Conservation (phyloP, 2,113 vertebrate species). For the Lanius ludovicianus region DNA sequence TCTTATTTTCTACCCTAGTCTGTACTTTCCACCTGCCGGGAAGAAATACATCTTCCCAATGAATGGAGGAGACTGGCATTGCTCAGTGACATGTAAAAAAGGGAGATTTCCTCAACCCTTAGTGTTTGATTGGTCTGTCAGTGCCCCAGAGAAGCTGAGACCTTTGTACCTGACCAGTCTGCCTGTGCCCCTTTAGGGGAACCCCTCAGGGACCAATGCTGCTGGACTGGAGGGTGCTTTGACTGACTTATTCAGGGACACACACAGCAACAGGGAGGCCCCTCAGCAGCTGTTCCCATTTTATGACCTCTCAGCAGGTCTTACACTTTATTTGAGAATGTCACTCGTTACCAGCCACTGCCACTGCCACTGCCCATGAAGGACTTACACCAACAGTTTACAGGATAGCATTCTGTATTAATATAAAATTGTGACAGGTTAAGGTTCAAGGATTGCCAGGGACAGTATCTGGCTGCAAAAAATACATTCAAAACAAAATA, state of each 20-base stretch:
- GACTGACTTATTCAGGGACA: background rate
- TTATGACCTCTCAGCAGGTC: rapidly evolving
- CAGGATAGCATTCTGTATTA: background rate
- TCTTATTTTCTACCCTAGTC: background rate
- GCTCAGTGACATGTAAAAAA: background rate
- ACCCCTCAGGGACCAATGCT: background rate
- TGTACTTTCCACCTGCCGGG: background rate
- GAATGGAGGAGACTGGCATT: background rate
- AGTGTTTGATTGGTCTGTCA: background rate
- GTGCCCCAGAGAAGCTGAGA: background rate
- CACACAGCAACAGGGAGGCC: background rate
- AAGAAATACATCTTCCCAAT: background rate
- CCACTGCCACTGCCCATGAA: background rate
- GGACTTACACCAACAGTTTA: background rate
- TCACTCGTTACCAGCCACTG: rapidly evolving
- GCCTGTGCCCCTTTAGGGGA: background rate
- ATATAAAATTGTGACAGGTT: background rate
- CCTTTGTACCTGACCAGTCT: background rate
- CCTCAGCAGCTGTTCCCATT: background rate
- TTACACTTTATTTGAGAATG: rapidly evolving
- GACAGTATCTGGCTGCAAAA: background rate
- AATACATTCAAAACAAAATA: background rate
- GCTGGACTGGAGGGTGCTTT: background rate
- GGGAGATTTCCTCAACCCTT: background rate
- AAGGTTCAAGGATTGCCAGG: background rate